Evolutionary conservation across 2,797 vertebrate genomes (phyloP), one percentile per base, ranked within the genome.

Genomic region (Protonibea diacanthus): DNA sequence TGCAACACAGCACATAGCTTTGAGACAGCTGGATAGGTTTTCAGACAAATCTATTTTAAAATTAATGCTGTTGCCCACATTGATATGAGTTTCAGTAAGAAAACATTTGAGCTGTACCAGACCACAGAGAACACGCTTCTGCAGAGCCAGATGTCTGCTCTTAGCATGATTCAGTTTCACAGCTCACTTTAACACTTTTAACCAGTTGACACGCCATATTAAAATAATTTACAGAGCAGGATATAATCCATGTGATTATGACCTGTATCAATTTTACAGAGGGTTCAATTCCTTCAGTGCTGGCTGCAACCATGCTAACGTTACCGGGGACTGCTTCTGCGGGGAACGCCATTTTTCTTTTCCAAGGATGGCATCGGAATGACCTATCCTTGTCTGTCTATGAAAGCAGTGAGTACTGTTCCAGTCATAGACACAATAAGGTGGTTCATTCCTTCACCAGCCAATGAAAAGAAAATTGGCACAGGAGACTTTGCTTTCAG

Each of bases 41-140:
- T 60, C 47, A 56, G n/a, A 76, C 60, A 53, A 70, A 74, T 80
- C 14, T 49, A 51, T 58, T 65, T 75, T 73, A 9, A 66, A 49
- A 75, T 68, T 10, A 55, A 82, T 68, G 23, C 15, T 58, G 60
- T 49, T 72, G 14, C 23, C 9, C 20, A 65, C 38, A 20, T 29
- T 42, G 29, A 49, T 68, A 27, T 23, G 6, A 47, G 49, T 49
- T 68, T 61, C 48, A 76, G 23, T 48, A 56, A 70, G 56, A 48
- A 45, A 15, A 55, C 21, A 61, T 74, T 73, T 58, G n/a, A 59
- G 51, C 77, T 56, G 23, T 33, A 5, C 5, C 53, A 45, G 42
- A 71, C 52, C 69, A 40, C 33, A 53, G 5, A 71, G 18, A 71
- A 63, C 1, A 2, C 17, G 20, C 1, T 40, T n/a, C 0, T 38